Conservation (phyloP, 2,888 invertebrate species). For the Erebia palarica region DNA sequence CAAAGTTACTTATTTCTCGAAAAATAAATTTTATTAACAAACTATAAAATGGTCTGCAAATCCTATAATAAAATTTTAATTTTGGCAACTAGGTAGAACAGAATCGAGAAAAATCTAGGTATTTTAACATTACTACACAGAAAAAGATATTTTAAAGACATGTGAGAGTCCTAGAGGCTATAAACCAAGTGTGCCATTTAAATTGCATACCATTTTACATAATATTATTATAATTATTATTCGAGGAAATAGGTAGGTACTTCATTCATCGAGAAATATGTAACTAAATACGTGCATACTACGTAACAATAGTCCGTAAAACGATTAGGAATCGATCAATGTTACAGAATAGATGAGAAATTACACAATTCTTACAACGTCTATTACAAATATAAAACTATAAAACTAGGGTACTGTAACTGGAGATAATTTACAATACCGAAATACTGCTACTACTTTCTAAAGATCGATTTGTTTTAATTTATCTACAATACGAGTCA, state of each 20-base stretch:
- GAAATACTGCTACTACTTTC: constrained; percentile 76
- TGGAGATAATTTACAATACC: constrained; percentile 64
- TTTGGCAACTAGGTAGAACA: background rate
- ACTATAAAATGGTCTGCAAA: constrained; percentile 1
- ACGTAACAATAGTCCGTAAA: constrained; percentile 34
- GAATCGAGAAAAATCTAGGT: background rate
- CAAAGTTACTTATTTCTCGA: constrained; percentile 49
- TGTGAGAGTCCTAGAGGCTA: background rate
- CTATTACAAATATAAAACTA: constrained; percentile 69
- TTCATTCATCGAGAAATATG: constrained; percentile 40
- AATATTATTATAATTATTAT: constrained; percentile 1
- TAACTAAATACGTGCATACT: constrained; percentile 34
- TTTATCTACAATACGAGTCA: constrained; percentile 62
- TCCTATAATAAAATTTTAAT: background rate
- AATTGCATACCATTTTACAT: background rate
- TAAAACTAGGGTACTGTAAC: constrained; percentile 71
- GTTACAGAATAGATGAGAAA: constrained; percentile 43
- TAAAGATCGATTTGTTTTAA: constrained; percentile 64
- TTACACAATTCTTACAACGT: constrained; percentile 55
- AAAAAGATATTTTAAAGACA: background rate
- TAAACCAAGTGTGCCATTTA: background rate
- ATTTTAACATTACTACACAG: background rate
- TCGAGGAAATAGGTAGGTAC: constrained; percentile 9
- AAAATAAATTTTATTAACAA: background rate
- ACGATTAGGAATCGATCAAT: constrained; percentile 43